A percentile compares a stretch with the other conserved stretches of the same genome.
These are phyloP conservation scores for Petrocephalus schoutedeni DNA, from an alignment of 2,797 vertebrate species.

Conservation along the genomic window DNA sequence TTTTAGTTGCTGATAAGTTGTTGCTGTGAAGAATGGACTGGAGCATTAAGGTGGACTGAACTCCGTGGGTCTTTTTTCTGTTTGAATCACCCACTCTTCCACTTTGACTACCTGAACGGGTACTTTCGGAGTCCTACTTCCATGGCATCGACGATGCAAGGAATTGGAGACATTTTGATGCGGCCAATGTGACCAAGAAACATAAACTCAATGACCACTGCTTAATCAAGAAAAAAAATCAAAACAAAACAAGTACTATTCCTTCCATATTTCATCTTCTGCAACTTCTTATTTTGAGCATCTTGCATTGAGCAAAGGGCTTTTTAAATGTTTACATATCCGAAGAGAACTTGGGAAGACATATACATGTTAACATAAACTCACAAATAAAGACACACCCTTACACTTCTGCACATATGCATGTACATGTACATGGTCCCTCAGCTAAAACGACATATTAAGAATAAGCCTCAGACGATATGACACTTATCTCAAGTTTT, in stretches of 20 bases:
- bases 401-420: background rate
- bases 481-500: background rate
- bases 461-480: background rate
- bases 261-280: background rate
- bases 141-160: background rate
- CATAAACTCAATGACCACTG: background rate
- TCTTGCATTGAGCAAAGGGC: slow-evolving; percentile 25
- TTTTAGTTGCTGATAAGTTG: background rate
- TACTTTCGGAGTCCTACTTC: background rate
- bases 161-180: slow-evolving; percentile 10
- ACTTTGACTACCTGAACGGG: background rate
- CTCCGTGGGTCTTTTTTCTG: background rate
- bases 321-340: slow-evolving; percentile 24
- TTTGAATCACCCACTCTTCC: background rate
- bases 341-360: background rate
- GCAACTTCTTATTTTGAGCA: background rate
- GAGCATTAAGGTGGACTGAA: background rate
- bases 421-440: background rate
- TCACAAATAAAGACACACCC: background rate
- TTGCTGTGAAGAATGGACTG: background rate
- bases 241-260: background rate
- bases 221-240: background rate
- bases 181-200: background rate
- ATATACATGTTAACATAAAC: background rate
- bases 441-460: background rate